A percentile compares a stretch with the other conserved stretches of the same genome.
Evolutionary conservation across 2,113 vertebrate genomes (phyloP).

Genomic region (Heteronetta atricapilla): DNA sequence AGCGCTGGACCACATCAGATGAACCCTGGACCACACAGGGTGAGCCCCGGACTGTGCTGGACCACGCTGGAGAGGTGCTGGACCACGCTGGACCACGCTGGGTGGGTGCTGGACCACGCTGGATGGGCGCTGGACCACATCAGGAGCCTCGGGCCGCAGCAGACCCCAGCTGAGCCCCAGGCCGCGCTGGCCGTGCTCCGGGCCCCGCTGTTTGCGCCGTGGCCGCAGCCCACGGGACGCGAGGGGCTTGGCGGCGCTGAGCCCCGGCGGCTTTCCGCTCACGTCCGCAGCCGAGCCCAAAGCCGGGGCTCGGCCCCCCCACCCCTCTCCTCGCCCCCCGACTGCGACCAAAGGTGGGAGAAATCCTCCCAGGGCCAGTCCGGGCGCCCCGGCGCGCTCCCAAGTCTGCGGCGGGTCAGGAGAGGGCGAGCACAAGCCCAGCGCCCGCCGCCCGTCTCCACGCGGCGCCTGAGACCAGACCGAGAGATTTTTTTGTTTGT

Average conservation of each 20-base stretch:
- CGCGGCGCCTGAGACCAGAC: neutral
- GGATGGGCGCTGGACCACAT: no score
- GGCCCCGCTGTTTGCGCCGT: no score
- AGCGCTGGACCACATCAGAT: no score
- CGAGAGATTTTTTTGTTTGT: no score
- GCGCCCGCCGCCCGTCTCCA: accelerated
- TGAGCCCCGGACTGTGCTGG: no score
- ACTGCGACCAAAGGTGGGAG: accelerated
- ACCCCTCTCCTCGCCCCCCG: neutral
- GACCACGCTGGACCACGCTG: accelerated
- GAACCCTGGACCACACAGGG: no score
- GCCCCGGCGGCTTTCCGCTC: no score
- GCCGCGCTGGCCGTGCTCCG: no score
- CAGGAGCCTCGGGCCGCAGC: neutral
- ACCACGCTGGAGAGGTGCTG: no score
- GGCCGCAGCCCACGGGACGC: neutral
- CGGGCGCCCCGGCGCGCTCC: accelerated
- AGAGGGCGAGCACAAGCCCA: neutral
- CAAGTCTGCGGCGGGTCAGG: neutral
- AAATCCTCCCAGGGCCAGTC: neutral
- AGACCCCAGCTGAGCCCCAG: no score
- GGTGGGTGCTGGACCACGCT: no score
- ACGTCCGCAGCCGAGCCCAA: neutral
- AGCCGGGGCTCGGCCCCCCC: neutral
- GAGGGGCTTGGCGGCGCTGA: accelerated